Evolutionary conservation across 2,113 vertebrate species (phyloP), one percentile per base, ranked within the genome.

Genomic region (Dunckerocampus dactyliophorus): DNA sequence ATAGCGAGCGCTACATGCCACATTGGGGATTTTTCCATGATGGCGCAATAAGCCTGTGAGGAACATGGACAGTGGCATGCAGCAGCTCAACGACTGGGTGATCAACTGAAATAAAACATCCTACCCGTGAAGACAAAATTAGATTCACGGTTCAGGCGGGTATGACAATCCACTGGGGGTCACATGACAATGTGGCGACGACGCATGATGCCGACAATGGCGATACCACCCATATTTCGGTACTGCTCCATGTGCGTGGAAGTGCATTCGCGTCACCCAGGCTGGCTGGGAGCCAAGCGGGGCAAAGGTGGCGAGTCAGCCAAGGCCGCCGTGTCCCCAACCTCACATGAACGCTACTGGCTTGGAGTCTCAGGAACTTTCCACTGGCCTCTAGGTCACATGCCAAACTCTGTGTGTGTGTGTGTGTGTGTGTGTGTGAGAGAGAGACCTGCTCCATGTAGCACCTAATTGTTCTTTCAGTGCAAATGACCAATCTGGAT

Each of bases 371-470:
- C 61, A 50, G 28, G 75, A 85, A 80, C 63, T 82, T 87, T 85
- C 75, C 84, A 82, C 79, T 67, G 61, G 52, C 65, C 69, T 67
- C 17, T 17, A 20, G 70, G 81, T 80, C 83, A 76, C 51, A 42
- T 49, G 52, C 67, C 6, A 0, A 42, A 8, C 10, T 47, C 8
- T 57, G 63, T 69, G 63, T 67, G 20, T 39, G 53, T 56, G 37
- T 48, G 70, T n/a, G n/a, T n/a, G 45, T 39, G 63, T 69, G 63
- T 67, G 20, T 39, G 53, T 56, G 31, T 49, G 70, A 1, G 3
- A 4, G 46, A 12, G 34, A 59, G 12, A 55, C 31, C 56, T n/a
- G 5, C 50, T 24, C 11, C 19, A 8, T 55, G 39, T 43, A 3
- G 8, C 12, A 4, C 22, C 20, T 6, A 22, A 50, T 15, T 55